Evolutionary conservation across 2,113 vertebrate species (phyloP).

Genomic region (Garra rufa): DNA sequence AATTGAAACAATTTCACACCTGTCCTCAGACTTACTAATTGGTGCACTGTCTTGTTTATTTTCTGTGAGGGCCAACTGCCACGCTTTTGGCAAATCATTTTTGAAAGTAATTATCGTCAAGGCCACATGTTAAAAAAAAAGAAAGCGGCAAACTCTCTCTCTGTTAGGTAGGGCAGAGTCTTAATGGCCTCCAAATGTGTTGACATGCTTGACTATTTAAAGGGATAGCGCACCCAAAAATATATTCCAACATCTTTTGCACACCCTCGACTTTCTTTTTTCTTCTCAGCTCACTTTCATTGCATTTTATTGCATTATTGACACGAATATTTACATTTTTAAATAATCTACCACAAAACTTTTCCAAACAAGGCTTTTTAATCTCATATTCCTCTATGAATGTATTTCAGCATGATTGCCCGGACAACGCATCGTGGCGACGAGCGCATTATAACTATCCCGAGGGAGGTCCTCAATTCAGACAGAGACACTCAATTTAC

Average conservation of each 20-base stretch:
- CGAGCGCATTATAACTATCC: conserved; percentile 35
- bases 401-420: conserved; percentile 43
- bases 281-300: not conserved
- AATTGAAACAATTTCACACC: conserved; percentile 50
- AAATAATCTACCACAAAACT: not conserved
- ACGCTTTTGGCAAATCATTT: conserved; percentile 43
- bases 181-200: conserved; percentile 1
- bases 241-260: not conserved
- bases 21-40: conserved; percentile 49
- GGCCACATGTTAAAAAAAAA: conserved; percentile 8
- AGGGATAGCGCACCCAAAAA: conserved; percentile 1
- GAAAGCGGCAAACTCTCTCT: not conserved
- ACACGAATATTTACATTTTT: too few relatives aligned
- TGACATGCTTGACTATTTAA: not conserved
- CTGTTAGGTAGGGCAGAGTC: not conserved
- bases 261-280: not conserved
- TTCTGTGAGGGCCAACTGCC: conserved; percentile 42
- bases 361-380: conserved; percentile 23
- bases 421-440: conserved; percentile 16
- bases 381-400: conserved; percentile 45
- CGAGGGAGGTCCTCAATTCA: conserved; percentile 42
- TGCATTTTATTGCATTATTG: too few relatives aligned
- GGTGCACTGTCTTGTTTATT: conserved; percentile 41
- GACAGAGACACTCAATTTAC: conserved; percentile 48
- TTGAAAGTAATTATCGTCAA: conserved; percentile 45